phyloP scores from a whole-genome alignment of 2,113 vertebrate species.

The Strigops habroptila region DNA sequence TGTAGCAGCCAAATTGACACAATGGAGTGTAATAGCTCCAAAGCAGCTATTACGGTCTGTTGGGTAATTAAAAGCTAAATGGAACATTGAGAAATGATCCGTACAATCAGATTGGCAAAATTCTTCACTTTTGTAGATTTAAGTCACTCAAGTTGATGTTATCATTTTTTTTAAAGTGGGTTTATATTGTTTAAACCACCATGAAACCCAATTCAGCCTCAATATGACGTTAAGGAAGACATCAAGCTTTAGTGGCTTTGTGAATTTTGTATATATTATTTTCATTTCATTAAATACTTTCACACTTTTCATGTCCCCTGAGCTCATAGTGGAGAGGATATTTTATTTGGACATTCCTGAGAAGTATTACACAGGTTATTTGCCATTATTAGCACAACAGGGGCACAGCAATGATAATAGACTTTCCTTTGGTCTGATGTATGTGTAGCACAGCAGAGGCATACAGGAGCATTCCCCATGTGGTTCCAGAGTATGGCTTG shows the following conservation, averaged over 20 bases:
- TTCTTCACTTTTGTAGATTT: slow-evolving; percentile 48
- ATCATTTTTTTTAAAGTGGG: background rate
- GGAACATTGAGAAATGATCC: slow-evolving; percentile 61
- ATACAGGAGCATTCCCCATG: background rate
- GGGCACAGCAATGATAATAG: background rate
- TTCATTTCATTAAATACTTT: background rate
- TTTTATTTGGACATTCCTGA: background rate
- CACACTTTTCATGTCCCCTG: background rate
- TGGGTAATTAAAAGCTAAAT: slow-evolving; percentile 71
- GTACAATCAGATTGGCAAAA: slow-evolving; percentile 47
- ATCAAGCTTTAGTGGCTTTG: background rate
- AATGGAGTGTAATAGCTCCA: slow-evolving; percentile 58
- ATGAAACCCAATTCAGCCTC: background rate
- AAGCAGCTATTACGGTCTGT: slow-evolving; percentile 62
- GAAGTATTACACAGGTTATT: background rate
- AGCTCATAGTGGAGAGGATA: background rate
- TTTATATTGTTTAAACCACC: slow-evolving; percentile 14
- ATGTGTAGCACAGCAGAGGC: background rate
- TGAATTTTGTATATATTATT: background rate
- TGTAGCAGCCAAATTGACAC: slow-evolving; percentile 53
- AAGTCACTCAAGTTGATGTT: slow-evolving; percentile 40
- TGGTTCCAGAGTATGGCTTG: background rate
- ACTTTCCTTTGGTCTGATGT: background rate
- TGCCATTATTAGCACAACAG: background rate
- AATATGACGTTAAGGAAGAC: background rate